These are phyloP conservation scores for Sebastes cheni DNA, from an alignment of 2,797 vertebrate species.

Conservation along the genomic window DNA sequence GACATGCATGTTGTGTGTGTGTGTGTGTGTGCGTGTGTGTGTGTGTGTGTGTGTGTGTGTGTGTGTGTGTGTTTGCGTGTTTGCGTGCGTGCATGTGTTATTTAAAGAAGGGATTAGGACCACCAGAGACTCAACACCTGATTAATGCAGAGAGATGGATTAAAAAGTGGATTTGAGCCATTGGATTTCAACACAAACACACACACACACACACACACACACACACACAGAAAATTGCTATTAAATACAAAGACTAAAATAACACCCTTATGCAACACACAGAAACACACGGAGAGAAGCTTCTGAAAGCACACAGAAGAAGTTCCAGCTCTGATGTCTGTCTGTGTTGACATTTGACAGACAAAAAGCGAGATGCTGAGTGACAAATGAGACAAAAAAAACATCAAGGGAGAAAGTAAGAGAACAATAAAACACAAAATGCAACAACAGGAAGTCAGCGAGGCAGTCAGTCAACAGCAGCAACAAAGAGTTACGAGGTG, in stretches of 20 bases:
- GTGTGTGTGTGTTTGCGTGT: neutral
- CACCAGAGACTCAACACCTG: conserved; percentile 39
- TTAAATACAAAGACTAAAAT: neutral
- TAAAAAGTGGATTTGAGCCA: conserved; percentile 44
- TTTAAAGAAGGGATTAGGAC: conserved; percentile 43
- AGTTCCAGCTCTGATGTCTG: neutral
- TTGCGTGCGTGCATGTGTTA: neutral
- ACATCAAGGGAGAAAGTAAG: neutral
- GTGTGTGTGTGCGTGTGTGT: neutral
- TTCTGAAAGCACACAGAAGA: neutral
- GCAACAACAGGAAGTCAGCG: neutral
- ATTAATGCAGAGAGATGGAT: conserved; percentile 43
- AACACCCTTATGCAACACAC: conserved; percentile 7
- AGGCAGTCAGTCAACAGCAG: neutral
- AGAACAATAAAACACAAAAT: neutral
- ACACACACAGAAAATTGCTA: neutral
- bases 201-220: neutral
- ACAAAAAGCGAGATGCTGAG: neutral
- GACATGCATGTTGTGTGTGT: neutral
- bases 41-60: neutral
- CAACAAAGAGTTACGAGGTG: neutral
- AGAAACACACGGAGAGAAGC: neutral
- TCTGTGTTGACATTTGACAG: neutral
- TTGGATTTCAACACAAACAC: conserved; percentile 5
- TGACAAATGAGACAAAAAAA: neutral